Evolutionary conservation across 2,113 vertebrate species (phyloP).

Genomic region (Conger conger): DNA sequence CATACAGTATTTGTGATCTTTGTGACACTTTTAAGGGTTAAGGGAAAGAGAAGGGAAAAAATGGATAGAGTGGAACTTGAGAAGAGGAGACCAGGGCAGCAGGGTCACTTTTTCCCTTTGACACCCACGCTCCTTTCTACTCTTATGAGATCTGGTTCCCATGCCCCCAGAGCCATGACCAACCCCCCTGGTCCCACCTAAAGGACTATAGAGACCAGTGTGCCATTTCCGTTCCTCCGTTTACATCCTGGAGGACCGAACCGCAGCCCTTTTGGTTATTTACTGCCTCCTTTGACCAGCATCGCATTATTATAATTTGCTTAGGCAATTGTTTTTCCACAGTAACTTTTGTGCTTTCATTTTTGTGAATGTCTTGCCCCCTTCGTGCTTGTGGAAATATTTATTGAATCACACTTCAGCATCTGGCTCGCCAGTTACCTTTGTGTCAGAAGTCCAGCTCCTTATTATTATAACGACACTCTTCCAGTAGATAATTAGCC

Average conservation of each 20-base stretch:
- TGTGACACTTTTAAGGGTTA: no score
- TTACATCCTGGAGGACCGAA: background rate
- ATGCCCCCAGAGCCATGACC: slow-evolving; percentile 63
- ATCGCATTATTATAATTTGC: no score
- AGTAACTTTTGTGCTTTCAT: background rate
- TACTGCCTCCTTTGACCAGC: background rate
- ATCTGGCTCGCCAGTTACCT: background rate
- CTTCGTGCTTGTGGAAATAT: background rate
- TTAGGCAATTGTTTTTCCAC: no score
- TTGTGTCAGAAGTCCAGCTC: background rate
- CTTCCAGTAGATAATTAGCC: background rate
- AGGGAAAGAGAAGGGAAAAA: background rate
- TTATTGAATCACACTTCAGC: background rate
- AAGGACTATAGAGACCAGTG: slow-evolving; percentile 17
- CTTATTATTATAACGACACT: no score
- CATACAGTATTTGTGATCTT: no score
- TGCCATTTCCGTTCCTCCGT: slow-evolving; percentile 18
- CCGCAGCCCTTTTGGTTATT: slow-evolving; percentile 9
- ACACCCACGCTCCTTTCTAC: slow-evolving; percentile 55
- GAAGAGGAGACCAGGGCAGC: background rate
- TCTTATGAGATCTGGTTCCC: slow-evolving; percentile 31
- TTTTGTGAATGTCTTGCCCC: background rate
- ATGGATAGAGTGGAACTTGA: background rate
- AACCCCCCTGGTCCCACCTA: slow-evolving; percentile 57
- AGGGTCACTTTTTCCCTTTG: slow-evolving; percentile 59